These are phyloP conservation scores for Cephus spinipes DNA, from an alignment of 2,888 invertebrate species.

Conservation along the genomic window DNA sequence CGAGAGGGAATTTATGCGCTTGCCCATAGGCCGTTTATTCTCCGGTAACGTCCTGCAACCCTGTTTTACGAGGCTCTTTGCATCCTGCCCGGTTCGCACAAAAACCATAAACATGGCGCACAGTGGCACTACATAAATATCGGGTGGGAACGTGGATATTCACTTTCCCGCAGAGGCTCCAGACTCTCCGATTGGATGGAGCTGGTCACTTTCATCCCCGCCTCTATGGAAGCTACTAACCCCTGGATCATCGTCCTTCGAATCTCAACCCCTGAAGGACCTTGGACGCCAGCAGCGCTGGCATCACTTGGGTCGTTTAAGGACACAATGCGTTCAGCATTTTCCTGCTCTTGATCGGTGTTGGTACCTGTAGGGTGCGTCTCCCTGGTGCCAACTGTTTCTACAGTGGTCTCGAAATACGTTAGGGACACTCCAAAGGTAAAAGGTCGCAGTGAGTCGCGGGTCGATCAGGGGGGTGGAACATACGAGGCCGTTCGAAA, in stretches of 20 bases:
- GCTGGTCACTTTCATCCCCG: not conserved
- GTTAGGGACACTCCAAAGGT: not conserved
- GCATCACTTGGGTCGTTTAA: not conserved
- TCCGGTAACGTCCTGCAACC: constrained; percentile 42
- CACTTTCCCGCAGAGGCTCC: not conserved
- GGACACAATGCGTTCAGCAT: not conserved
- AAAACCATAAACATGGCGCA: constrained; percentile 55
- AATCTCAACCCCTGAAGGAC: not conserved
- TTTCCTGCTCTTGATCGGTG: not conserved
- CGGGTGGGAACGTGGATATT: constrained; percentile 25
- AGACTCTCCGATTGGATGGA: not conserved
- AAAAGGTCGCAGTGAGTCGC: not conserved
- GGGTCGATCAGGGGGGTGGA: constrained; percentile 6
- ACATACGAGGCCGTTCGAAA: constrained; percentile 23
- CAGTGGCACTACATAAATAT: constrained; percentile 57
- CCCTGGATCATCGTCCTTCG: not conserved
- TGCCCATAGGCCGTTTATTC: constrained; percentile 53
- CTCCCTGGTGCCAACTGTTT: not conserved
- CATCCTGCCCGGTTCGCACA: constrained; percentile 43
- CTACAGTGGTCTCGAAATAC: too few relatives aligned
- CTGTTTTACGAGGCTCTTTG: constrained; percentile 55
- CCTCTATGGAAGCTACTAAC: not conserved
- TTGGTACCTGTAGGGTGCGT: not conserved
- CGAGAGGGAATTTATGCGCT: constrained; percentile 40
- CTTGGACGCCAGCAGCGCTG: not conserved